phyloP scores from a whole-genome alignment of 1,140 invertebrate genomes.

The Drosophila takahashii region DNA sequence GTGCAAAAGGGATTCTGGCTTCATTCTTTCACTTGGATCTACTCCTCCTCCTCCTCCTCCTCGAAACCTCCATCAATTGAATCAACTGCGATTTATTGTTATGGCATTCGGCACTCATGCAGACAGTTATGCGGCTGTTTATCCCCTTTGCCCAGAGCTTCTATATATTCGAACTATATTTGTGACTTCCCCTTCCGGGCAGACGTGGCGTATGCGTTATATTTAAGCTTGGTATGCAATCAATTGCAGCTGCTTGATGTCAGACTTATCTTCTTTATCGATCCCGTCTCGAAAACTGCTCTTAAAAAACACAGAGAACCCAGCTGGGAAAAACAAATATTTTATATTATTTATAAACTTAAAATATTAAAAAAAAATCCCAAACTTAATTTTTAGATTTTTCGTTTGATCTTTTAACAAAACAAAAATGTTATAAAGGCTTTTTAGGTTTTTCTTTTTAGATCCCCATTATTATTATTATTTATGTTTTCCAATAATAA shows the following conservation, averaged over 20 bases:
- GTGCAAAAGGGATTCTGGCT: conserved; percentile 21
- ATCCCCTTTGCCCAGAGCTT: not conserved
- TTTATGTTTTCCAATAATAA: too few species aligned
- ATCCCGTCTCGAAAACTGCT: not conserved
- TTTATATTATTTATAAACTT: too few species aligned
- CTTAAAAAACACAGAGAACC: not conserved
- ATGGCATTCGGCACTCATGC: conserved; percentile 40
- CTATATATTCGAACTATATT: not conserved
- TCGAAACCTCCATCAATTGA: conserved; percentile 33
- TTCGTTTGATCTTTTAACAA: too few species aligned
- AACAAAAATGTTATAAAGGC: too few species aligned
- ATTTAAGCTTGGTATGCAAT: conserved; percentile 2
- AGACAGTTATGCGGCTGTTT: conserved; percentile 45
- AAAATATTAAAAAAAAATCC: too few species aligned
- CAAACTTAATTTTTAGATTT: too few species aligned
- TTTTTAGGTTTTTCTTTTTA: too few species aligned
- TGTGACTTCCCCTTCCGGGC: not conserved
- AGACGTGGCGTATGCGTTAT: conserved; percentile 38
- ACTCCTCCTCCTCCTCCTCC: not conserved
- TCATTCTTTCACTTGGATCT: not conserved
- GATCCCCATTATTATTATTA: too few species aligned
- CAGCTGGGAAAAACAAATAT: too few species aligned
- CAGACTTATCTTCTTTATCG: not conserved
- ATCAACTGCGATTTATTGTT: conserved; percentile 55
- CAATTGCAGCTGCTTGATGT: conserved; percentile 13